Percentiles rank a stretch among this genome's conserved stretches.
Evolutionary conservation across 2,113 vertebrate species (phyloP).

Genomic region (Promerops cafer): DNA sequence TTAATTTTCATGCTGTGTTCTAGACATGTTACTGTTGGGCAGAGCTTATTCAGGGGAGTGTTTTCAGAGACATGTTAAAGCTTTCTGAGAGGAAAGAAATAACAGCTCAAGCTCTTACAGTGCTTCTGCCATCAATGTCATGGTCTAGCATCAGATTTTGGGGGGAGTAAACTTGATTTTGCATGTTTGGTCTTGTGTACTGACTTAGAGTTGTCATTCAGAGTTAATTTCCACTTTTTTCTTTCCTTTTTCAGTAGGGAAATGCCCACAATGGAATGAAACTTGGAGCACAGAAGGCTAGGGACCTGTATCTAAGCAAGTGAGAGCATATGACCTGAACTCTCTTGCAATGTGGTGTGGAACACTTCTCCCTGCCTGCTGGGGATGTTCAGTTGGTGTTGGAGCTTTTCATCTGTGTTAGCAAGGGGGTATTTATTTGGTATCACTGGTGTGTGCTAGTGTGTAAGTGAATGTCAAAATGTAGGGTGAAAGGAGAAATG

Average conservation of each 20-base stretch:
- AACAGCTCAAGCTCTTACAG: neutral
- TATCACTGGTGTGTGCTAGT: neutral
- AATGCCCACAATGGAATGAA: neutral
- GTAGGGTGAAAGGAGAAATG: neutral
- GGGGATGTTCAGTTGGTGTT: neutral
- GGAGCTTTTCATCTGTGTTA: neutral
- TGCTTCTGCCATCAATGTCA: neutral
- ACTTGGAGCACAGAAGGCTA: neutral
- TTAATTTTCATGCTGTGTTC: neutral
- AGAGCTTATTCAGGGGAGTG: neutral
- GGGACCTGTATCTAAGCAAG: neutral
- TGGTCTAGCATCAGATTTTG: neutral
- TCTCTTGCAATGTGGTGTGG: neutral
- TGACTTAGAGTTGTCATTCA: neutral
- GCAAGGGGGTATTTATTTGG: neutral
- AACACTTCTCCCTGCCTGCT: neutral
- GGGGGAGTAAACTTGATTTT: neutral
- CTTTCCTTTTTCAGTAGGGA: neutral
- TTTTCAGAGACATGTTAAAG: neutral
- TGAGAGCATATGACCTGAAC: neutral
- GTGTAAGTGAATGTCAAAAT: neutral
- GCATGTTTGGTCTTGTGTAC: neutral
- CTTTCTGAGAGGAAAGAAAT: neutral
- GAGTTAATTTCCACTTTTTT: neutral
- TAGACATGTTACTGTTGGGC: neutral